Percentiles rank a stretch among this genome's conserved stretches.
Conservation (phyloP, 2,797 vertebrate genomes). For the Microctenopoma stevenorrisi region DNA sequence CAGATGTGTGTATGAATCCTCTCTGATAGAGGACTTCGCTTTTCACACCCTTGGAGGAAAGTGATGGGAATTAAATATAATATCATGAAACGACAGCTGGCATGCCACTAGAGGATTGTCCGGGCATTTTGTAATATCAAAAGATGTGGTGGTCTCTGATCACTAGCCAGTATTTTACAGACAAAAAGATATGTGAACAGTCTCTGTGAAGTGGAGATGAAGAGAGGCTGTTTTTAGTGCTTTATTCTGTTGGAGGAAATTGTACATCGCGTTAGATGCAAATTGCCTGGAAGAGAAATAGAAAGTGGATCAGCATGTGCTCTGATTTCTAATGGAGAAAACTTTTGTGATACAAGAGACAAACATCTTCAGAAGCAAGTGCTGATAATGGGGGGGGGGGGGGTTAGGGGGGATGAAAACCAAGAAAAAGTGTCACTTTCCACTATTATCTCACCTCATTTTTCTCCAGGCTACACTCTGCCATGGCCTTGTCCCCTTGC, state of each 20-base stretch:
- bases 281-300: slow-evolving; percentile 25
- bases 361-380: slow-evolving; percentile 1
- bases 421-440: neutral
- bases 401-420: neutral
- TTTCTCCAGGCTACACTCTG: slow-evolving; percentile 97
- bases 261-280: slow-evolving; percentile 7
- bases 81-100: slow-evolving; percentile 37
- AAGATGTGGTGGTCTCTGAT: slow-evolving; percentile 54
- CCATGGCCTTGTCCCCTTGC: slow-evolving; percentile 99
- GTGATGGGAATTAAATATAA: slow-evolving; percentile 3
- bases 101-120: neutral
- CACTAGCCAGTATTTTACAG: slow-evolving; percentile 33
- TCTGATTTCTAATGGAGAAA: slow-evolving; percentile 23
- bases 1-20: neutral
- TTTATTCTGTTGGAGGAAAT: slow-evolving; percentile 32
- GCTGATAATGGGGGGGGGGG: neutral
- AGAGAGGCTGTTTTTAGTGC: slow-evolving; percentile 25
- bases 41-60: slow-evolving; percentile 12
- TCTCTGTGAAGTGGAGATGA: slow-evolving; percentile 46
- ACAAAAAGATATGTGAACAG: slow-evolving; percentile 32
- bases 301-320: slow-evolving; percentile 32
- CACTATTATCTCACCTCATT: slow-evolving; percentile 89
- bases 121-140: slow-evolving; percentile 23
- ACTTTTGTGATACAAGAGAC: slow-evolving; percentile 21
- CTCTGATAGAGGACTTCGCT: neutral